Conservation (phyloP, 2,797 vertebrate genomes). For the Dendrocincla tyrannina region DNA sequence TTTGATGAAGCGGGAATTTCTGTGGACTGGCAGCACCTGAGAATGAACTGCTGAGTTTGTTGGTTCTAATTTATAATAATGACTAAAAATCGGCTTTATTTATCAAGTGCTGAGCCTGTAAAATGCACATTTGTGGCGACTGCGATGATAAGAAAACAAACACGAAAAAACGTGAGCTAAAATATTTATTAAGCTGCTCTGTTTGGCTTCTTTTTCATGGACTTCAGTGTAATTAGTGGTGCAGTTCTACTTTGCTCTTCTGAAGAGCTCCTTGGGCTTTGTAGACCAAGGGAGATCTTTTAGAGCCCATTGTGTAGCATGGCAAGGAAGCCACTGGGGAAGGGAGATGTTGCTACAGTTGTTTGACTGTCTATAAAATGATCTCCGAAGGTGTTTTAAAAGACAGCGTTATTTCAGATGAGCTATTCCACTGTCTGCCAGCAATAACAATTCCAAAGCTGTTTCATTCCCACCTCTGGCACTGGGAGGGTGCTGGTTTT, state of each 20-base stretch:
- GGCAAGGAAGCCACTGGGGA: neutral
- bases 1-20: neutral
- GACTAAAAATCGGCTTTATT: constrained; percentile 36
- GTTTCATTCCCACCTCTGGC: neutral
- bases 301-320: rapidly evolving
- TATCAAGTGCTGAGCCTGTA: neutral
- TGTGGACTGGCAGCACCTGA: neutral
- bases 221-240: neutral
- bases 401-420: neutral
- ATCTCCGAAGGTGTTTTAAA: neutral
- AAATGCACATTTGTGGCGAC: neutral
- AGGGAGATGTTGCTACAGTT: neutral
- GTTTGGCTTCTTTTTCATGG: neutral
- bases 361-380: neutral
- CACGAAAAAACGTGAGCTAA: neutral
- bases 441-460: neutral
- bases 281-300: neutral
- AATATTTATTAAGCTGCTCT: neutral
- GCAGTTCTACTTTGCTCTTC: neutral
- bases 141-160: constrained; percentile 1
- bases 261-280: neutral
- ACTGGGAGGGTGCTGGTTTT: neutral
- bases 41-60: neutral
- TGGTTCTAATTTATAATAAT: neutral
- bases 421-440: neutral